Evolutionary conservation across 2,888 invertebrate genomes (phyloP), one percentile per base, ranked within the genome.

Genomic region (Serripes groenlandicus): DNA sequence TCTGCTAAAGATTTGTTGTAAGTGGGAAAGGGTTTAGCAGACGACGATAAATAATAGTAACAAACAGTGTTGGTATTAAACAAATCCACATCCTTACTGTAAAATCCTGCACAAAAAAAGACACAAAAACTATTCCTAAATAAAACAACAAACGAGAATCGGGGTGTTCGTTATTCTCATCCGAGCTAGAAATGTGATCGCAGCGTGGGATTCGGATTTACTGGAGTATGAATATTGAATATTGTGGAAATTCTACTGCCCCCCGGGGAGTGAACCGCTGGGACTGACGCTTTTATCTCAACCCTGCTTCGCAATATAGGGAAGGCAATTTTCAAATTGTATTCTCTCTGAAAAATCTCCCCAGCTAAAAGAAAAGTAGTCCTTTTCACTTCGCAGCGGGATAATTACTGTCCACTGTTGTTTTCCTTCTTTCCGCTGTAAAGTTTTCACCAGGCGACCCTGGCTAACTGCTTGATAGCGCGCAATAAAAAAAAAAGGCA

Each of bases 151-250:
- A 70, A 74, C 76, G 77, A 81, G 81, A 21, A 56, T 52, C 69
- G 72, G 81, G 86, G 75, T 78, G 58, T 83, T 81, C 78, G 81
- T 72, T 72, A 82, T 74, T 78, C n/a, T 73, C 73, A 62, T 42
- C 66, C 4, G 23, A 66, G 35, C 82, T 69, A 76, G 90, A 84
- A 86, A 89, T 85, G 84, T 73, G 77, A 87, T 77, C 90, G 72
- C 90, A 87, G 89, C 91, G 89, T 84, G 90, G 84, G 88, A 78
- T 79, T 78, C 64, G 77, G 73, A 90, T 90, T 88, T 89, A 90
- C 88, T 89, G 88, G 85, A 82, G 88, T 88, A 90, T 91, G 89
- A 91, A 90, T 91, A 92, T 92, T 92, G 90, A 90, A 91, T 86
- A 83, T 91, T 90, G 89, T 88, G 84, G 83, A 88, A 89, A 88